Base-by-base conservation (phyloP, 30 jellyfish, hydroid and myxozoan genomes). In the Calvadosia cruxmelitensis region DNA sequence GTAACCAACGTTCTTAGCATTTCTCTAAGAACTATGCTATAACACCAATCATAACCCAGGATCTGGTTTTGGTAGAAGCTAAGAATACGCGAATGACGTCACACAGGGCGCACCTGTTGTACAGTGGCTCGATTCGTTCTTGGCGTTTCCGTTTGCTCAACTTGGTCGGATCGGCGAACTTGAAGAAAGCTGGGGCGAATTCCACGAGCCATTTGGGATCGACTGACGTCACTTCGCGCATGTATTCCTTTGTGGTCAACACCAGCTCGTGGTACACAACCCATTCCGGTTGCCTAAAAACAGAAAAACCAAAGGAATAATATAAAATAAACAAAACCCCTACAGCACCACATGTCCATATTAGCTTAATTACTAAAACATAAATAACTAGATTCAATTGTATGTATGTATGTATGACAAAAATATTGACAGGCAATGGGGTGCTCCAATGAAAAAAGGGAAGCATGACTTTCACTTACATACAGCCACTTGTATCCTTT, bases 121-220 rank as follows among this genome's bases (percentile, higher is more conserved):
- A 91, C 61, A 91, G 74, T 31, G 99, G 99, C 49, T 91, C 99
- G 36, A 91, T 91, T 69, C 95, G 53, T 75, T 91, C 93, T 68
- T 83, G 94, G 23, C 93, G 74, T 65, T 91, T 91, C 49, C 95
- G 66, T 57, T 91, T 91, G 76, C 99, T 91, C 48, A 91, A 86
- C 48, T 91, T 91, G 26, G 94, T 82, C 26, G 94, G 94, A 49
- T 91, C 99, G 30, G 99, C 78, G 48, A 77, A 91, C 78, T 76
- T 91, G 89, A 84, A 91, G 72, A 78, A 91, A 27, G 99, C 82
- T 2, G 99, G 95, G 0, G 99, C 95, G 52, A 91, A 91, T 57
- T 91, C 99, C 2, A 91, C 99, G 49, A 91, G 78, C 99, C 99
- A 91, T 57, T 91, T 91, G 24, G 96, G 95, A 53, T 91, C 99